Evolutionary conservation across 2,888 invertebrate genomes (phyloP).

Genomic region (Baronia brevicornis): DNA sequence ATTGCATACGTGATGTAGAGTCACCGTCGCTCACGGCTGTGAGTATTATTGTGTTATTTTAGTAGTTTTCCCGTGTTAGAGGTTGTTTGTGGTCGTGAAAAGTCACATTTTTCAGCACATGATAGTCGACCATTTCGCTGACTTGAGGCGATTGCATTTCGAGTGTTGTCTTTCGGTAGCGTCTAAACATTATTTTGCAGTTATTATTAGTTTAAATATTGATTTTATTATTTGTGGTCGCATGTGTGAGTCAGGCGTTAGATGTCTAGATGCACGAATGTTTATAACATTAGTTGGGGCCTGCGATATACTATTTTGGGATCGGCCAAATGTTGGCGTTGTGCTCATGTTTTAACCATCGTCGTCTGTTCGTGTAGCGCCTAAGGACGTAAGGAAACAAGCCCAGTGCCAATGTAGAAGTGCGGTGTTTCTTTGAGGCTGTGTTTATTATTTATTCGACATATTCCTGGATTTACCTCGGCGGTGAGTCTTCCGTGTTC

Average conservation of each 20-base stretch:
- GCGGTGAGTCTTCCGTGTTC: constrained; percentile 11
- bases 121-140: constrained; percentile 52
- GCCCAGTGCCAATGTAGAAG: constrained; percentile 19
- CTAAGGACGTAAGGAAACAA: constrained; percentile 26
- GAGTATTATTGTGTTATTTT: constrained; percentile 46
- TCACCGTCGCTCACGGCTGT: constrained; percentile 39
- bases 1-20: constrained; percentile 57
- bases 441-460: constrained; percentile 20
- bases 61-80: constrained; percentile 47
- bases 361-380: constrained; percentile 31
- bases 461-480: constrained; percentile 1
- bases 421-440: constrained; percentile 17
- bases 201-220: constrained; percentile 60
- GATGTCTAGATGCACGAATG: constrained; percentile 39
- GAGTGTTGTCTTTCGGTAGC: constrained; percentile 17
- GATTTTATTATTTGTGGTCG: constrained; percentile 50
- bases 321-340: constrained; percentile 62
- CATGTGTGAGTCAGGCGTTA: constrained; percentile 45
- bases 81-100: constrained; percentile 52
- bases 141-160: constrained; percentile 18
- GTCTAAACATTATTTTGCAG: constrained; percentile 30
- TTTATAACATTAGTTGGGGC: constrained; percentile 71
- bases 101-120: constrained; percentile 61
- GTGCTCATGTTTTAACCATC: constrained; percentile 48
- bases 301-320: constrained; percentile 69